phyloP scores from a whole-genome alignment of 2,888 invertebrate genomes.

The Galeruca laticollis region DNA sequence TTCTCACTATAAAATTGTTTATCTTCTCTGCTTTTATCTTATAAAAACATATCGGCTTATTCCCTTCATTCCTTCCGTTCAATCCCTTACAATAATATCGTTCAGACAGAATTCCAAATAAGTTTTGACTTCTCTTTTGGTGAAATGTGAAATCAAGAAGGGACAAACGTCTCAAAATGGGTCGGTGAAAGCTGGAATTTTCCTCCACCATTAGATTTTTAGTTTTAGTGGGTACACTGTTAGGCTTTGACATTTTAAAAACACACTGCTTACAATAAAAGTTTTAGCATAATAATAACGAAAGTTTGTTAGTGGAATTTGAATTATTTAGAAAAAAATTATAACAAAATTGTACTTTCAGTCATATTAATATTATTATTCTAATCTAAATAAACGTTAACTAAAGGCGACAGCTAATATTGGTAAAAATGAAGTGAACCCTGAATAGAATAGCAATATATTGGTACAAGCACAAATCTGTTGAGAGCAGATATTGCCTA shows the following conservation, averaged over 20 bases:
- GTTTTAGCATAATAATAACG: too few relatives aligned
- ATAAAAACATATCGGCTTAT: slow-evolving; percentile 6
- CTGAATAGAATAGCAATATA: too few relatives aligned
- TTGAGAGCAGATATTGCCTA: too few relatives aligned
- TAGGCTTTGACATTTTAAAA: neutral
- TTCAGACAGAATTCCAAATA: slow-evolving; percentile 18
- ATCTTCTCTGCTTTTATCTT: neutral
- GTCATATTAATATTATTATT: too few relatives aligned
- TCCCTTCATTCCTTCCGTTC: neutral
- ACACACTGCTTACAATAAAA: neutral
- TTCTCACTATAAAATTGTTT: slow-evolving; percentile 2
- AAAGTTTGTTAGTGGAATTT: too few relatives aligned
- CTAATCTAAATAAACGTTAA: too few relatives aligned
- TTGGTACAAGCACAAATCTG: too few relatives aligned
- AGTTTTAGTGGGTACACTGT: slow-evolving; percentile 11
- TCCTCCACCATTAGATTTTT: slow-evolving; percentile 1
- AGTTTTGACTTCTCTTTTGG: slow-evolving; percentile 17
- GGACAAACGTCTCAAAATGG: slow-evolving; percentile 22
- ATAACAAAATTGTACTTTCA: too few relatives aligned
- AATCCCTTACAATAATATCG: slow-evolving; percentile 14
- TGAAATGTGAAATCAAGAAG: slow-evolving; percentile 23
- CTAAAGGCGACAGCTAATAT: too few relatives aligned
- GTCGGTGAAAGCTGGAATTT: slow-evolving; percentile 7
- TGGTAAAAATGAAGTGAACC: too few relatives aligned
- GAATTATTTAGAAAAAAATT: too few relatives aligned